Evolutionary conservation across 2,888 invertebrate genomes (phyloP).

Genomic region (Agonum fuliginosum): DNA sequence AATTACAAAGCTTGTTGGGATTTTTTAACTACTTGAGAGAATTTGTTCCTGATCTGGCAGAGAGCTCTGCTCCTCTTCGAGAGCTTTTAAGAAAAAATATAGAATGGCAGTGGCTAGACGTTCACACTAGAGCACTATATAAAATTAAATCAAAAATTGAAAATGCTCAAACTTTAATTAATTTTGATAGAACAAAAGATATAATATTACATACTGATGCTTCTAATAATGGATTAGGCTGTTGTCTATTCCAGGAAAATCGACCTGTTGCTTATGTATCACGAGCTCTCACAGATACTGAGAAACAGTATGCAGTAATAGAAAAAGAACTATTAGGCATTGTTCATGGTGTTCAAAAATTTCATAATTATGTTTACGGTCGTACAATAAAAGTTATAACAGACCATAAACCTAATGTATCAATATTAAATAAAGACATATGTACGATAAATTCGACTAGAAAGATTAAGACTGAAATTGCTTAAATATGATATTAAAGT

Average conservation of each 20-base stretch:
- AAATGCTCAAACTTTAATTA: not conserved
- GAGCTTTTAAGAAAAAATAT: not conserved
- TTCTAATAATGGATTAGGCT: not conserved
- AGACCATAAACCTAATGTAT: too few species aligned
- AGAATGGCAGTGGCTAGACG: not conserved
- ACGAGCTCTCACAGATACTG: too few species aligned
- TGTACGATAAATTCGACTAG: too few species aligned
- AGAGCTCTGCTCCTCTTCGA: not conserved
- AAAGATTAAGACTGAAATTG: too few species aligned
- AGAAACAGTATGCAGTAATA: too few species aligned
- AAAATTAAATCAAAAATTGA: not conserved
- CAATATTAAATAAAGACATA: too few species aligned
- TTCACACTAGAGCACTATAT: not conserved
- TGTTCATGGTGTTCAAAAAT: too few species aligned
- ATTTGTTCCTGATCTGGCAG: not conserved
- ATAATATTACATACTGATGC: not conserved
- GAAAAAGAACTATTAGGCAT: too few species aligned
- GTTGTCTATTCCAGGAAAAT: conserved; percentile 46
- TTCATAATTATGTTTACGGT: too few species aligned
- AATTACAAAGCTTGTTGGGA: conserved; percentile 26
- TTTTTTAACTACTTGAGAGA: conserved; percentile 32
- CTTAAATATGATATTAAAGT: too few species aligned
- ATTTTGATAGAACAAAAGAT: not conserved
- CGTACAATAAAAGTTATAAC: too few species aligned
- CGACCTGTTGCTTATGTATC: too few species aligned